Conservation (phyloP, 2,797 vertebrate species). For the Gymnodraco acuticeps region DNA sequence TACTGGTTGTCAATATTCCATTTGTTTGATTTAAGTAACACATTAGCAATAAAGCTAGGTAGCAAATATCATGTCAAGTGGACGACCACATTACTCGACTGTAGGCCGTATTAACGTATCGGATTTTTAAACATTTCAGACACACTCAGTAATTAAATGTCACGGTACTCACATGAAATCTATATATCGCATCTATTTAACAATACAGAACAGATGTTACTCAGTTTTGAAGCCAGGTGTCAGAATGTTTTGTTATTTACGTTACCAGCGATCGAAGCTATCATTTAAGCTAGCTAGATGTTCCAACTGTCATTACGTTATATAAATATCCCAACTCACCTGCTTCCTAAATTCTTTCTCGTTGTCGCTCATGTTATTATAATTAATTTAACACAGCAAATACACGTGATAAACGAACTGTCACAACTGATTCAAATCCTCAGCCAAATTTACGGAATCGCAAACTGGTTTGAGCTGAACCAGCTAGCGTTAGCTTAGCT, state of each 20-base stretch:
- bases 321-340: constrained; percentile 63
- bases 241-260: background rate
- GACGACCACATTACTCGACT: constrained; percentile 4
- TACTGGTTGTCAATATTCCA: background rate
- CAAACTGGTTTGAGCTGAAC: background rate
- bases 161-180: background rate
- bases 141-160: background rate
- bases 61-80: constrained; percentile 1
- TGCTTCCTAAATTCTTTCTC: constrained; percentile 80
- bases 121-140: background rate
- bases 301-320: background rate
- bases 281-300: constrained; percentile 23
- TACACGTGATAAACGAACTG: background rate
- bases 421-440: background rate
- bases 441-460: background rate
- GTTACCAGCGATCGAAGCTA: constrained; percentile 16
- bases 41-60: background rate
- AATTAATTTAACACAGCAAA: background rate
- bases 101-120: constrained; percentile 34
- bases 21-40: background rate
- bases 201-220: background rate
- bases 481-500: background rate
- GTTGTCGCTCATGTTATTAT: constrained; percentile 80
- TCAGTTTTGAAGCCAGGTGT: background rate
- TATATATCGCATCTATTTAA: background rate